phyloP scores from a whole-genome alignment of 2,888 invertebrate genomes.

The Creontiades dilutus region DNA sequence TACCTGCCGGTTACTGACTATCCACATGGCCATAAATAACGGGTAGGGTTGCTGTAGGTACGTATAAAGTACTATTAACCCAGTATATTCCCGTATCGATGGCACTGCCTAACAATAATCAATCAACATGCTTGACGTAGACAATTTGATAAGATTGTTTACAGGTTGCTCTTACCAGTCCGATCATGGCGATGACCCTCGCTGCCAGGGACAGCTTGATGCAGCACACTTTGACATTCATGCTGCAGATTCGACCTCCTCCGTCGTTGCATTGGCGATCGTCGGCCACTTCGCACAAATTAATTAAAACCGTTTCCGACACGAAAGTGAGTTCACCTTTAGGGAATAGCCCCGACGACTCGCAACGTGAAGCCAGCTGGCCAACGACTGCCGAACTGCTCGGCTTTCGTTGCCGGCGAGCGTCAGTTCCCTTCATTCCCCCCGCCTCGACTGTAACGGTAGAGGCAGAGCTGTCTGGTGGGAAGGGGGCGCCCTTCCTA shows the following conservation, averaged over 20 bases:
- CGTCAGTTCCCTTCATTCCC: background rate
- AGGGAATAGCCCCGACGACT: background rate
- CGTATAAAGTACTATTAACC: too few relatives aligned
- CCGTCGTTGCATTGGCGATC: conserved; percentile 52
- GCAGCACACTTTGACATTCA: conserved; percentile 75
- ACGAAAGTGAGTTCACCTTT: background rate
- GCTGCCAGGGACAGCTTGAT: conserved; percentile 76
- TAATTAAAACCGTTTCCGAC: background rate
- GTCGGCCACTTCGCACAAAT: conserved; percentile 49
- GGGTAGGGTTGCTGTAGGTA: too few relatives aligned
- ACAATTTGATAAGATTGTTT: conserved; percentile 1
- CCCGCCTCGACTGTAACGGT: background rate
- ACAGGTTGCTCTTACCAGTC: conserved; percentile 74
- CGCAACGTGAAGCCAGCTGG: background rate
- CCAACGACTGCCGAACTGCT: background rate
- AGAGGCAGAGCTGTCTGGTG: background rate
- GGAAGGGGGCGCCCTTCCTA: background rate
- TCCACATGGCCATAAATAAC: too few relatives aligned
- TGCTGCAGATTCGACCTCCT: conserved; percentile 38
- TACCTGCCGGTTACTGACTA: too few relatives aligned
- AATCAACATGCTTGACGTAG: too few relatives aligned
- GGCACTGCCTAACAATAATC: too few relatives aligned
- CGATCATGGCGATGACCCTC: conserved; percentile 76
- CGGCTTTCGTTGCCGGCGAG: background rate
- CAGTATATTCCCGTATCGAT: too few relatives aligned